Conservation (phyloP, 2,797 vertebrate genomes). For the Simalia tracyae region DNA sequence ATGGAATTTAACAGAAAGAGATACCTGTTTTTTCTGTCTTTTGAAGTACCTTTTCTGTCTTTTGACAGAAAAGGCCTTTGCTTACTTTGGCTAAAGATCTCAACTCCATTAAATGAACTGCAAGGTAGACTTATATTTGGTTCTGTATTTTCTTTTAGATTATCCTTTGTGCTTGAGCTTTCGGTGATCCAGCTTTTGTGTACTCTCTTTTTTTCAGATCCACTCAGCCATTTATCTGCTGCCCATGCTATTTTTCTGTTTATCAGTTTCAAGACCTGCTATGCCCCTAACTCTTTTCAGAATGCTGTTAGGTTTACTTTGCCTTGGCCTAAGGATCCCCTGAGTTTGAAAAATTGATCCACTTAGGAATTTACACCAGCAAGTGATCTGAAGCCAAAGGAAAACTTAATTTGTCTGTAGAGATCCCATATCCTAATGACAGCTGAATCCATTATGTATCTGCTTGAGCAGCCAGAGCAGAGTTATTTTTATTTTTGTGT, state of each 20-base stretch:
- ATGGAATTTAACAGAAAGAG: background rate
- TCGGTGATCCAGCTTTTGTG: background rate
- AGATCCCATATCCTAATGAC: background rate
- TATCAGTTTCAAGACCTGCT: constrained; percentile 11
- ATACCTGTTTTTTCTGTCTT: background rate
- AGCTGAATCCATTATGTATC: background rate
- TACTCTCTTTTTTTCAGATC: background rate
- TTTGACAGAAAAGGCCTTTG: background rate
- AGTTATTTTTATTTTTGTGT: background rate
- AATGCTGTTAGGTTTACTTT: background rate
- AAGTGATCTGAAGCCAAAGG: background rate
- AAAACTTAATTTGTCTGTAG: background rate
- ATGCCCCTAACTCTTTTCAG: background rate
- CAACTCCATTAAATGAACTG: background rate
- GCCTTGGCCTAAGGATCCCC: background rate
- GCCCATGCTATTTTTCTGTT: background rate
- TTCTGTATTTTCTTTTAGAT: background rate
- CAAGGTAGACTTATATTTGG: background rate
- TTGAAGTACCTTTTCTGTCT: background rate
- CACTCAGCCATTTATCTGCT: constrained; percentile 4
- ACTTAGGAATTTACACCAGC: background rate
- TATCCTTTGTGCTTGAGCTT: background rate
- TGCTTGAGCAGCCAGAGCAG: background rate
- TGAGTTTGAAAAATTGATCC: background rate
- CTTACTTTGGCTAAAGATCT: background rate